A percentile compares a stretch with the other conserved stretches of the same genome.
These are phyloP conservation scores for Pinna nobilis DNA, from an alignment of 1,140 invertebrate species.

Conservation along the genomic window DNA sequence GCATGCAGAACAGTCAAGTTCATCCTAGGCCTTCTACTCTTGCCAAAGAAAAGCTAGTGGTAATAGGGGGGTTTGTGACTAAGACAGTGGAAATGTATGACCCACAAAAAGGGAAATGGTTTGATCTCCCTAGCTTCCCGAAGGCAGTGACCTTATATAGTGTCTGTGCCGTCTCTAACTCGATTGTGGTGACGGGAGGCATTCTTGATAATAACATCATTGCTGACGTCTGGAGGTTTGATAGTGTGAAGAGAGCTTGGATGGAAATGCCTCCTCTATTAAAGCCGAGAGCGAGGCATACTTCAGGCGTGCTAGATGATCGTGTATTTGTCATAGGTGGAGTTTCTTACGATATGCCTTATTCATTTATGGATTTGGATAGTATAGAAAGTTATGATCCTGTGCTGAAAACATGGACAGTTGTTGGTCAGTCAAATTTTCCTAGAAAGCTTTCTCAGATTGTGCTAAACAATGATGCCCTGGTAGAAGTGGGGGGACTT, in stretches of 20 bases:
- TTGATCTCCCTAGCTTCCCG: constrained; percentile 65
- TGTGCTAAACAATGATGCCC: constrained; percentile 62
- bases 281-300: constrained; percentile 68
- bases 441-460: constrained; percentile 67
- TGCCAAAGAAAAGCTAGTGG: constrained; percentile 71
- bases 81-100: constrained; percentile 70
- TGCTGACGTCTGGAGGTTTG: constrained; percentile 70
- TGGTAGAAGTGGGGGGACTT: constrained; percentile 71
- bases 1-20: constrained; percentile 64
- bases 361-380: constrained; percentile 61
- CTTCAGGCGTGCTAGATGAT: constrained; percentile 64
- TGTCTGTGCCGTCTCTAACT: constrained; percentile 63
- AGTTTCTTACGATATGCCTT: constrained; percentile 54
- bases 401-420: constrained; percentile 60
- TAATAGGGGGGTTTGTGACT: constrained; percentile 65
- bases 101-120: constrained; percentile 69
- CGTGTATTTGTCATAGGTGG: constrained; percentile 71
- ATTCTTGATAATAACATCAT: constrained; percentile 68
- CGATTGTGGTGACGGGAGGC: constrained; percentile 71
- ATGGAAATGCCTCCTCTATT: constrained; percentile 55
- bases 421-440: constrained; percentile 64
- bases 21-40: constrained; percentile 72
- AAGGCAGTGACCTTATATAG: constrained; percentile 62
- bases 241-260: constrained; percentile 64
- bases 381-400: constrained; percentile 70